Conservation (phyloP, 2,797 vertebrate species). For the Rhynchonycteris naso region DNA sequence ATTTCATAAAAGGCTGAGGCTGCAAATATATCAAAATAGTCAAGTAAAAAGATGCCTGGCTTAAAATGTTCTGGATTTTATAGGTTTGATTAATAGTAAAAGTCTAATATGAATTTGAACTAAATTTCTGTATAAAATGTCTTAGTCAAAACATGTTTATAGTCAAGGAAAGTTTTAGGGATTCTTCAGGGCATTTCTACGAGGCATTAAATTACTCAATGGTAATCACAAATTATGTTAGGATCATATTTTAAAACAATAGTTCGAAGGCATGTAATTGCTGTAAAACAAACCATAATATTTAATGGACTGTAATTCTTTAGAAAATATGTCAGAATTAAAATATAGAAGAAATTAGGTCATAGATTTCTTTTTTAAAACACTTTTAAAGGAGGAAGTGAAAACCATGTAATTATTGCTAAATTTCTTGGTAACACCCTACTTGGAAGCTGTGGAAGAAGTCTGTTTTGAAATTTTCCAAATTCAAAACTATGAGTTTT, state of each 20-base stretch:
- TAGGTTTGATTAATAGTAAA: background rate
- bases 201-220: background rate
- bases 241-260: background rate
- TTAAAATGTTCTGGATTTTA: conserved; percentile 29
- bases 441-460: conserved; percentile 28
- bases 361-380: conserved; percentile 20
- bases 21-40: background rate
- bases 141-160: background rate
- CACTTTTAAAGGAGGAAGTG: background rate
- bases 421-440: background rate
- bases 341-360: conserved; percentile 24
- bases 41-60: background rate
- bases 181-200: background rate
- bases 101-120: conserved; percentile 28
- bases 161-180: background rate
- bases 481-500: conserved; percentile 39
- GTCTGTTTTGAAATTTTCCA: conserved; percentile 15
- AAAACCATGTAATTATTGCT: conserved; percentile 6
- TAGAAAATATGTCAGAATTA: conserved; percentile 1
- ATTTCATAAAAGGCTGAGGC: background rate
- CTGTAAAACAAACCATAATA: background rate
- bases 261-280: background rate
- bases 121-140: conserved; percentile 17
- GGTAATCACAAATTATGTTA: background rate
- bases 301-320: background rate